Base-by-base conservation (phyloP, 2,797 vertebrate species). In the Eidolon dupreanum region DNA sequence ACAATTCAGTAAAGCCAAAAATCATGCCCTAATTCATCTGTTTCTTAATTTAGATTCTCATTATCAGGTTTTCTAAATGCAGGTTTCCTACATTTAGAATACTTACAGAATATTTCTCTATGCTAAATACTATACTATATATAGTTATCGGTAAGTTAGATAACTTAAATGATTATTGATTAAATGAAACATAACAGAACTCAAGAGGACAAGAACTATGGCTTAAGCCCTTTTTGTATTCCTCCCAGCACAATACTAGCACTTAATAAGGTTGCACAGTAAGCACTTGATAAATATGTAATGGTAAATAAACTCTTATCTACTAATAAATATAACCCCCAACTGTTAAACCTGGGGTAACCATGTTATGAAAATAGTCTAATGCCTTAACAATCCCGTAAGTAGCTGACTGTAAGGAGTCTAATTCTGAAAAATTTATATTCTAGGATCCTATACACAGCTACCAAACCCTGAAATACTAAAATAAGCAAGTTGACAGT, bases 1-100 rank as follows among this genome's bases (percentile, higher is more conserved):
- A 93, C n/a, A 82, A 90, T 38, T 94, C 70, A 63, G 49, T 57
- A 49, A 71, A 87, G 75, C 55, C 68, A 84, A 94, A 96, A 83
- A 38, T 33, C 41, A 22, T 66, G 77, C 28, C 73, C 70, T 83
- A 79, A 88, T 79, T 85, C 51, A 92, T 65, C 46, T 85, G 57
- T 85, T 88, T 89, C 78, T 91, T 90, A 85, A 90, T 59, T 79
- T 71, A 88, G 55, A 88, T 61, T 79, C 78, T 68, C 26, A 6
- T 74, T 68, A 91, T 55, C 41, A 70, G 36, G 53, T 79, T 91
- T 95, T 84, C 82, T 38, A 94, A 68, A 91, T 66, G 59, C 53
- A 92, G 77, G 28, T 93, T 53, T 53, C 19, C 16, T 77, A 9
- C 73, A 83, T 77, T 88, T 70, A 90, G 65, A 63, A 16, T 75